Evolutionary conservation across 2,113 vertebrate species (phyloP), one percentile per base, ranked within the genome.

Genomic region (Condylura cristata): DNA sequence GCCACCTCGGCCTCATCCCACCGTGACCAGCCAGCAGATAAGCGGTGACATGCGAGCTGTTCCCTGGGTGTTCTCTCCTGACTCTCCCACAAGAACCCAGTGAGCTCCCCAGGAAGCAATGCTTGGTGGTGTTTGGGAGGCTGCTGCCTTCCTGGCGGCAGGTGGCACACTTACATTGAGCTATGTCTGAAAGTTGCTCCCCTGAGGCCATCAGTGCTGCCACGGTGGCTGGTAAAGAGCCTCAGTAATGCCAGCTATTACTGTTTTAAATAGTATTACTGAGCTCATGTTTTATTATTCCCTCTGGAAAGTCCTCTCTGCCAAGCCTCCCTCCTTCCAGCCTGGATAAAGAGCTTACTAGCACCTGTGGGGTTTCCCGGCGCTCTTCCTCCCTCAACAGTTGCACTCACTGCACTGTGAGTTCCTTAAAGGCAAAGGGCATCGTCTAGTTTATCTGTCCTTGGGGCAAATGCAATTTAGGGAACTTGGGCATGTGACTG

Each of bases 181-280:
- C 22, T 85, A 72, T 8, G 1, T 6, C 2, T 26, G 3, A 51
- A 39, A 34, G 28, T 4, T 24, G 30, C 32, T 66, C 72, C 32
- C 30, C 26, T 24, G 2, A 41, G 0, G 0, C 28, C 8, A 0
- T 20, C 3, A 16, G 48, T 44, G 10, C 39, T 48, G 26, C 17
- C 3, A 12, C 5, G 5, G 39, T 6, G 70, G 6, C 74, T 63
- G 66, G 30, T 14, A 56, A 12, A 41, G 7, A 37, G 26, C 68
- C 32, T 76, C 34, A 24, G 6, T 26, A 3, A 30, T 34, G 37
- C 9, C 3, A 11, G 9, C 34, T 53, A n/a, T 48, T 78, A 6
- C 34, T 53, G 46, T 30, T 37, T 20, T 30, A 41, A 37, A 11
- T 44, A 20, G 48, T 44, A 11, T 22, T 44, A n/a, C 48, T 44